These are phyloP conservation scores for Drosophila colorata DNA, from an alignment of 2,888 invertebrate species.

Conservation along the genomic window DNA sequence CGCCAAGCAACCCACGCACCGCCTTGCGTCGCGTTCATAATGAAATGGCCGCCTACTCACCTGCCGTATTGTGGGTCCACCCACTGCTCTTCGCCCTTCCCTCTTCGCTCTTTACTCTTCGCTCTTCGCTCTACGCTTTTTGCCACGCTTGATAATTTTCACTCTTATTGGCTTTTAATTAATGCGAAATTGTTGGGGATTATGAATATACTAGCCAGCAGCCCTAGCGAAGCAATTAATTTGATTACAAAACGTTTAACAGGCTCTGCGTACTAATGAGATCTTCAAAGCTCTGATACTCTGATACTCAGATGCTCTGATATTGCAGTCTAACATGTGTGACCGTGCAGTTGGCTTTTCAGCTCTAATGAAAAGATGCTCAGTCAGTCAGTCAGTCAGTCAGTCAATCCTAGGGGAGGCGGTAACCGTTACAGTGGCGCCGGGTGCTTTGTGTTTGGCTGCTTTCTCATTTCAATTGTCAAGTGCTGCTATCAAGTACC, in stretches of 20 bases:
- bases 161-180: slow-evolving; percentile 73
- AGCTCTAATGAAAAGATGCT: background rate
- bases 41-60: slow-evolving; percentile 47
- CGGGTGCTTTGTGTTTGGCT: slow-evolving; percentile 27
- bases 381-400: background rate
- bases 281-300: slow-evolving; percentile 4
- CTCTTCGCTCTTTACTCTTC: background rate
- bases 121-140: background rate
- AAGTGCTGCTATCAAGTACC: slow-evolving; percentile 60
- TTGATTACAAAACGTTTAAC: slow-evolving; percentile 69
- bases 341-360: background rate
- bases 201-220: slow-evolving; percentile 70
- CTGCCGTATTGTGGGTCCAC: slow-evolving; percentile 23
- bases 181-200: slow-evolving; percentile 67
- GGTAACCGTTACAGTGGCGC: slow-evolving; percentile 10
- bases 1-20: slow-evolving; percentile 53
- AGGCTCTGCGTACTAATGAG: slow-evolving; percentile 25
- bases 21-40: slow-evolving; percentile 35
- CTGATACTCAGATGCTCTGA: background rate
- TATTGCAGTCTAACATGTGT: slow-evolving; percentile 10
- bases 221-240: slow-evolving; percentile 61
- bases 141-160: slow-evolving; percentile 51
- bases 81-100: background rate
- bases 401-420: slow-evolving; percentile 1
- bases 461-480: slow-evolving; percentile 70